Evolutionary conservation across 2,797 vertebrate species (phyloP).

Genomic region (Natrix natrix): DNA sequence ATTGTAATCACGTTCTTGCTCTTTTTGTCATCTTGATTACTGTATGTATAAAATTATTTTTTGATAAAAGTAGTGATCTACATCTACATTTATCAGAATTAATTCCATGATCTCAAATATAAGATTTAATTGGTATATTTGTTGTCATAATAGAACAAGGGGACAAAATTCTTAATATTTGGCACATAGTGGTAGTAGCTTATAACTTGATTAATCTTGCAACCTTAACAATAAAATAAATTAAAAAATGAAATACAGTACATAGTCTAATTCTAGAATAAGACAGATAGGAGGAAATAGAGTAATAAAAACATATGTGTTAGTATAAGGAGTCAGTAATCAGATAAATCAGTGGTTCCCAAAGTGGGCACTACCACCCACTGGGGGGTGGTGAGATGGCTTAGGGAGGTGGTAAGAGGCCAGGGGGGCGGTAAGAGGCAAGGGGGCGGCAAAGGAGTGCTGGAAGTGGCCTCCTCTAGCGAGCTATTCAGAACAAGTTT

Average conservation of each 20-base stretch:
- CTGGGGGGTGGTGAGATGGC: too few relatives aligned
- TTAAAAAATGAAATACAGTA: background rate
- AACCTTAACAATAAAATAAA: background rate
- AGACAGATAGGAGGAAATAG: background rate
- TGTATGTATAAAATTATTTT: background rate
- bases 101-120: background rate
- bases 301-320: background rate
- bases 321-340: background rate
- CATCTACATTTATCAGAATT: background rate
- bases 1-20: background rate
- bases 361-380: too few relatives aligned
- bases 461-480: too few relatives aligned
- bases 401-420: too few relatives aligned
- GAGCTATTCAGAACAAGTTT: too few relatives aligned
- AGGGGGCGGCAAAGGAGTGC: too few relatives aligned
- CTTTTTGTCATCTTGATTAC: background rate
- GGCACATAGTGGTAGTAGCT: background rate
- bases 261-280: background rate
- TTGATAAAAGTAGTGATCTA: background rate
- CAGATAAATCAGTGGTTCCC: background rate
- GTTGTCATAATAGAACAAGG: background rate
- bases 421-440: too few relatives aligned
- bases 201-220: background rate
- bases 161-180: background rate
- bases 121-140: background rate